Conservation (phyloP, 1,140 invertebrate species). For the Pectinophora gossypiella region DNA sequence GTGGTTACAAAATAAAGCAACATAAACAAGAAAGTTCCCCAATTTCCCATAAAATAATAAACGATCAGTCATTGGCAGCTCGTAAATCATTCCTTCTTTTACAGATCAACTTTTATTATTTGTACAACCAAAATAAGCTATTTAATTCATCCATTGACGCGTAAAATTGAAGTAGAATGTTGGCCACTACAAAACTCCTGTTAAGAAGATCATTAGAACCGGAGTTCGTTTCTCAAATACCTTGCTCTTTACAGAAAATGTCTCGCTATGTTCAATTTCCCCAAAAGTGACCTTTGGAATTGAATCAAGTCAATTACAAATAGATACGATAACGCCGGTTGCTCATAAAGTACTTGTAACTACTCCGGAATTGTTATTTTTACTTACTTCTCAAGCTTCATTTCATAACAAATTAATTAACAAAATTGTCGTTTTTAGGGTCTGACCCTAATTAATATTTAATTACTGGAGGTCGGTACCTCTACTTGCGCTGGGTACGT, state of each 20-base stretch:
- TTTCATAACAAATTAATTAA: too few relatives aligned
- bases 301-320: too few relatives aligned
- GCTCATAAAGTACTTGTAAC: too few relatives aligned
- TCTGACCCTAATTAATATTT: background rate
- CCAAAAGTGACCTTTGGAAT: too few relatives aligned
- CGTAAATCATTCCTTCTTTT: constrained; percentile 35
- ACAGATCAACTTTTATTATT: constrained; percentile 31
- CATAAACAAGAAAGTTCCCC: constrained; percentile 11
- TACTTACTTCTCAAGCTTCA: too few relatives aligned
- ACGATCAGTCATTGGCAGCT: constrained; percentile 23
- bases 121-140: constrained; percentile 27
- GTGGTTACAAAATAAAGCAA: background rate
- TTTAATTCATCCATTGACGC: constrained; percentile 22
- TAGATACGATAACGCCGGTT: too few relatives aligned
- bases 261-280: too few relatives aligned
- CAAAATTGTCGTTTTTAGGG: background rate
- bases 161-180: constrained; percentile 18
- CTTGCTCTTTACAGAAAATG: too few relatives aligned
- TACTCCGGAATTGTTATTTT: too few relatives aligned
- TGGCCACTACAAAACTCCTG: background rate
- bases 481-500: too few relatives aligned
- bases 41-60: constrained; percentile 28
- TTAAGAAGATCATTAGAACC: background rate
- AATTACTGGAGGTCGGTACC: background rate
- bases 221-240: too few relatives aligned